These are phyloP conservation scores for Mesorhabditis spiculigera DNA, from an alignment of 2,888 invertebrate species.

Conservation along the genomic window DNA sequence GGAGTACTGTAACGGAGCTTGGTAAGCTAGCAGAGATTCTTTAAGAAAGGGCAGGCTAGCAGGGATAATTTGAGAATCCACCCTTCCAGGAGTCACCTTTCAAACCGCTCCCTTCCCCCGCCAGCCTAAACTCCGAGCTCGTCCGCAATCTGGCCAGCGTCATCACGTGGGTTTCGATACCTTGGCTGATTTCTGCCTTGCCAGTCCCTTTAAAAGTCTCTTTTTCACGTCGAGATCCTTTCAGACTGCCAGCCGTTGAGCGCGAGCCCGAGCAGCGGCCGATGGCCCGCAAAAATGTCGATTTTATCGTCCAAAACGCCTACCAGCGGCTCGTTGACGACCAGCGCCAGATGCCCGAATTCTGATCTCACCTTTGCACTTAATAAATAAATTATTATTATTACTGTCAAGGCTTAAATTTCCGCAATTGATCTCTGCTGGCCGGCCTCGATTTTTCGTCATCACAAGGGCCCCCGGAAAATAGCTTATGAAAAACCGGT, in stretches of 20 bases:
- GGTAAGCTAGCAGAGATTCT: not conserved
- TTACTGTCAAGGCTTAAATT: no score
- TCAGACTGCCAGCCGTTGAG: not conserved
- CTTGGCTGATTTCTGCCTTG: not conserved
- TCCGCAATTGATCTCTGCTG: no score
- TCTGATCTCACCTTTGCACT: no score
- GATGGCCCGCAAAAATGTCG: not conserved
- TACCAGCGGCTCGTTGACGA: not conserved
- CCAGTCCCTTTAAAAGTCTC: no score
- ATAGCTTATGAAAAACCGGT: no score
- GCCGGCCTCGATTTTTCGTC: no score
- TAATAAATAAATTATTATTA: no score
- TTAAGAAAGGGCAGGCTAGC: not conserved
- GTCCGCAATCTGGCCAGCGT: not conserved
- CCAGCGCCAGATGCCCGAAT: no score
- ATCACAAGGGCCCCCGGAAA: no score
- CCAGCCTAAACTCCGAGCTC: not conserved
- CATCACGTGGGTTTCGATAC: not conserved
- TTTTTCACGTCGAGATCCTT: no score
- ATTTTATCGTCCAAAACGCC: constrained; percentile 4
- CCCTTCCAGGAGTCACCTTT: not conserved
- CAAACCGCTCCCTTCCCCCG: not conserved
- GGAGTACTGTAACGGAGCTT: not conserved
- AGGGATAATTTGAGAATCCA: not conserved
- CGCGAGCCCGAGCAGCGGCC: not conserved